Evolutionary conservation across 1,140 invertebrate species (phyloP), one percentile per base, ranked within the genome.

Genomic region (Heliconius melpomene): DNA sequence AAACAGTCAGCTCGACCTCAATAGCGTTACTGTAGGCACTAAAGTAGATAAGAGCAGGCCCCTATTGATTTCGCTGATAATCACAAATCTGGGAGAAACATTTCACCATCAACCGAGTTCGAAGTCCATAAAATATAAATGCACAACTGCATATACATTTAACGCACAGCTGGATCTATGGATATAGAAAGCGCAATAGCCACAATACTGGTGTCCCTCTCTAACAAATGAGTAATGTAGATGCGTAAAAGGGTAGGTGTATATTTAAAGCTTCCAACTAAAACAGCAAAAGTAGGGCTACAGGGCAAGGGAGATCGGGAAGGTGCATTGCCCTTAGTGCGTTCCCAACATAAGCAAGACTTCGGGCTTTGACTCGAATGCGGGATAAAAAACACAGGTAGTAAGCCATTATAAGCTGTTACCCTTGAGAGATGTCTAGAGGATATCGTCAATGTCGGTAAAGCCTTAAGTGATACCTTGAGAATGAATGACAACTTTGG

Each of bases 351-450:
- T 83, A 86, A 89, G 86, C 84, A 86, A 89, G 88, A 85, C 91
- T 90, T 84, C 86, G 89, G 90, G 81, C 88, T 93, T 92, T 89
- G 88, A 92, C 91, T 90, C 79, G 85, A 86, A 89, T 88, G 79
- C 81, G 84, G 87, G 84, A 89, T 87, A 92, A 94, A 94, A 94
- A 94, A 91, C 88, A 90, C 91, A 93, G 91, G 91, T 93, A 94
- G 90, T 90, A 74, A 89, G 86, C 86, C 85, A 90, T 90, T 91
- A 89, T 88, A 84, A 89, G 89, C 88, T 87, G 88, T 92, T 94
- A 89, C 91, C 92, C 91, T 94, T 94, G 91, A 92, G 82, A 87
- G 81, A 57, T 82, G 90, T 93, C 91, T 93, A 88, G 90, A 91
- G 90, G 92, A 91, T 89, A 91, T 85, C 75, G 79, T 82, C 72